These are phyloP conservation scores for Leucopternis melanops DNA, from an alignment of 2,113 vertebrate species.

Conservation along the genomic window DNA sequence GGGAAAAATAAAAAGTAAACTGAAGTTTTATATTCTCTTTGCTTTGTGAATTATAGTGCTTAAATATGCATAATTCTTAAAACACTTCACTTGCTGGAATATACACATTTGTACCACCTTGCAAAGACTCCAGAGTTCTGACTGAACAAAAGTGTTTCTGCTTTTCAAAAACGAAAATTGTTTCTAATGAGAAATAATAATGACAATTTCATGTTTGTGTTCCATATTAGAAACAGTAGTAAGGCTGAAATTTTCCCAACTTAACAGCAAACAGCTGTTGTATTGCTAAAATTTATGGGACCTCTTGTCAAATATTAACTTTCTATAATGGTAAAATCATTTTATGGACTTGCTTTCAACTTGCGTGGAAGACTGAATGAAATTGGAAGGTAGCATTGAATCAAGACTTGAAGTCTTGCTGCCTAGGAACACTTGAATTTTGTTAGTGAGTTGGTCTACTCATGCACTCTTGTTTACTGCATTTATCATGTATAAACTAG, in stretches of 20 bases:
- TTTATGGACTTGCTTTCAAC: neutral
- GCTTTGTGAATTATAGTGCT: neutral
- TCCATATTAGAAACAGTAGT: neutral
- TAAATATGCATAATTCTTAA: neutral
- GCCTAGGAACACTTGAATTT: neutral
- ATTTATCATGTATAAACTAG: neutral
- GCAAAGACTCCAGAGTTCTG: neutral
- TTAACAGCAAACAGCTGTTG: neutral
- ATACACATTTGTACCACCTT: neutral
- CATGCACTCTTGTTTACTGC: neutral
- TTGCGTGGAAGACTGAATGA: neutral
- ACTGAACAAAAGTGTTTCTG: neutral
- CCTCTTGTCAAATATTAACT: neutral
- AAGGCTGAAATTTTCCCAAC: neutral
- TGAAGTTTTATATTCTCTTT: neutral
- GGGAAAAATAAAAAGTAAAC: fast-evolving
- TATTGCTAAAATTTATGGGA: neutral
- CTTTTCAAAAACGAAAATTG: neutral
- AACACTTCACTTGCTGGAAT: neutral
- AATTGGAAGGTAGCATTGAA: neutral
- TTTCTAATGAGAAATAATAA: neutral
- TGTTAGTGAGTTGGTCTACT: neutral
- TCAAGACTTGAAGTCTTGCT: neutral
- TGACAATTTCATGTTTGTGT: neutral
- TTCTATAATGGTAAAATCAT: neutral